Base-by-base conservation (phyloP, 2,797 vertebrate genomes). In the Dermochelys coriacea region DNA sequence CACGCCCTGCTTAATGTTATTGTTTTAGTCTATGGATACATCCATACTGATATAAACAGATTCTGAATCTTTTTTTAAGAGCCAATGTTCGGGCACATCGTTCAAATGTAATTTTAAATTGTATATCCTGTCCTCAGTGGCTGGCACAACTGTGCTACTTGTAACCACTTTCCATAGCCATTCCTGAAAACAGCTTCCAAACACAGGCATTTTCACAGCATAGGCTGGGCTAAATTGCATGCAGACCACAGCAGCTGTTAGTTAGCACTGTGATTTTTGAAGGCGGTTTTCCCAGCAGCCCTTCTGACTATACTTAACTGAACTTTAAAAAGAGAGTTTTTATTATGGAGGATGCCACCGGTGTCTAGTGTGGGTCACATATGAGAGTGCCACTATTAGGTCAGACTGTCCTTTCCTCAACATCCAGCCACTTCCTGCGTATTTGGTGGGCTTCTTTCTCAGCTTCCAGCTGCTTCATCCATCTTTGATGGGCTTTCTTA, bases 11-110 rank as follows among this genome's bases (percentile, higher is more conserved):
- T 80, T 47, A 85, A 71, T 23, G 31, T 16, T 71, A 8, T 34
- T 89, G 25, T 19, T 8, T 31, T 16, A 80, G 88, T 1, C 8
- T 91, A 5, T 68, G 9, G 49, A 3, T 0, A 0, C 15, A 74
- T 84, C 37, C 64, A 34, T 80, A 9, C 27, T 78, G 25, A 21
- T 80, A 59, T 3, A 4, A 7, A 82, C 21, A 68, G 25, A 41
- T 34, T 64, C 52, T 12, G 1, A 86, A 86, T 2, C 59, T 4
- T 23, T 64, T 91, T 49, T 84, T 34, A 82, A 90, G 64, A 78
- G 86, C 78, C 1, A 12, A 2, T 29, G n/a, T 86, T 37, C 45
- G 50, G 87, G 34, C 55, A 80, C 14, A 54, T 3, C 1, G 2
- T 2, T 0, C 2, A 34, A 16, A 0, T 52, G 49, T 23, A 59